These are phyloP conservation scores for Phocides pigmalion DNA, from an alignment of 1,140 invertebrate species.

Conservation along the genomic window DNA sequence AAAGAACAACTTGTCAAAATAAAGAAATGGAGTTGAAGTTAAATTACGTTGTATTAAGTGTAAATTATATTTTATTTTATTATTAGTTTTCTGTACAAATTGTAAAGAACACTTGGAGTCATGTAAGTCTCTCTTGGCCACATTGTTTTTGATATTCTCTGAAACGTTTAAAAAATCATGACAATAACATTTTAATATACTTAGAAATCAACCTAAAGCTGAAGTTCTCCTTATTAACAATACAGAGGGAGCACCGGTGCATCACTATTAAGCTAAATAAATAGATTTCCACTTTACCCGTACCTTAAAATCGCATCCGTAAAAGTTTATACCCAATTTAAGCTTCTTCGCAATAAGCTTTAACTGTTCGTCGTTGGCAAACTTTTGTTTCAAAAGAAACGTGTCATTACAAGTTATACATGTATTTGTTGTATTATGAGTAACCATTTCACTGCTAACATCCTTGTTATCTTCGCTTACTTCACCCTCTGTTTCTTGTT, in stretches of 20 bases:
- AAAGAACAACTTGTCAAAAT: neutral
- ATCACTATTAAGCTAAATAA: too few relatives aligned
- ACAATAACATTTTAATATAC: neutral
- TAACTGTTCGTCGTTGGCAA: conserved; percentile 47
- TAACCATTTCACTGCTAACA: conserved; percentile 1
- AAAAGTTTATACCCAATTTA: conserved; percentile 75
- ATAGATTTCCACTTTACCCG: neutral
- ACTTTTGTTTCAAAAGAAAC: conserved; percentile 53
- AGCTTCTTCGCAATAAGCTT: conserved; percentile 68
- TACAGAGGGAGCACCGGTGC: too few relatives aligned
- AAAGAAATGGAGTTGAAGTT: too few relatives aligned
- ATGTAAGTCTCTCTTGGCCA: conserved; percentile 68
- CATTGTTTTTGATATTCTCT: conserved; percentile 69
- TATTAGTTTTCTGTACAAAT: conserved; percentile 70
- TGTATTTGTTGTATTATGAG: conserved; percentile 25
- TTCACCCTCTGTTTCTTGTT: conserved; percentile 55
- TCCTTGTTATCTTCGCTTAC: neutral
- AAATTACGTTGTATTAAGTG: too few relatives aligned
- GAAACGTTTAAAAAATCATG: conserved; percentile 41
- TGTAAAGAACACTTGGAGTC: conserved; percentile 66
- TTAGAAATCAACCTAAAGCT: too few relatives aligned
- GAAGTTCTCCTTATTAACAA: too few relatives aligned
- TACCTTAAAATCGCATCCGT: conserved; percentile 80
- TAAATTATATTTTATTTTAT: conserved; percentile 53
- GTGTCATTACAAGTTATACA: conserved; percentile 69